These are phyloP conservation scores for Carapus acus DNA, from an alignment of 2,797 vertebrate species.

Conservation along the genomic window DNA sequence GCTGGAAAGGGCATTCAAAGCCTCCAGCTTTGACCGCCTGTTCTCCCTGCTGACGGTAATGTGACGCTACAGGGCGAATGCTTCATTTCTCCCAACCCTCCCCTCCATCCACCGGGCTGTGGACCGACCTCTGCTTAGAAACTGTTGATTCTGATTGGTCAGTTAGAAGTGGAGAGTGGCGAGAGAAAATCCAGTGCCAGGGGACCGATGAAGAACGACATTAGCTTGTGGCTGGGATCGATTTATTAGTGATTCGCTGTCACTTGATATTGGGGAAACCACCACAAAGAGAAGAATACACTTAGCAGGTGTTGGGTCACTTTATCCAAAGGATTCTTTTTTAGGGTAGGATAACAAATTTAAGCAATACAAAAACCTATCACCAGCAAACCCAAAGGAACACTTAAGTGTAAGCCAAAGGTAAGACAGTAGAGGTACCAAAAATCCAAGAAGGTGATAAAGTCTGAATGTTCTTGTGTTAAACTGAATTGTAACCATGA, in stretches of 20 bases:
- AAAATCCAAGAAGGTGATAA: not conserved
- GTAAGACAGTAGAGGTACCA: no score
- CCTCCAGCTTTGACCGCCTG: slow-evolving; percentile 99
- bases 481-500: slow-evolving; percentile 69
- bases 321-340: no score
- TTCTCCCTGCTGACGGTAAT: slow-evolving; percentile 99
- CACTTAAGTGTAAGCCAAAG: no score
- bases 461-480: slow-evolving; percentile 48
- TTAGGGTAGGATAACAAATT: no score
- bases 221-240: slow-evolving; percentile 6
- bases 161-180: slow-evolving; percentile 50
- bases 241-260: slow-evolving; percentile 2
- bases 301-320: no score
- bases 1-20: slow-evolving; percentile 99
- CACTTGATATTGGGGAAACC: slow-evolving; percentile 20
- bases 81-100: slow-evolving; percentile 67
- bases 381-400: no score
- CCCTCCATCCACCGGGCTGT: slow-evolving; percentile 77
- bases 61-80: slow-evolving; percentile 82
- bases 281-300: no score
- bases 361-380: no score
- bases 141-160: slow-evolving; percentile 96
- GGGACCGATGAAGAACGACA: slow-evolving; percentile 18
- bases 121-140: slow-evolving; percentile 72
- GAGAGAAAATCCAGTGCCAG: slow-evolving; percentile 29